A percentile compares a stretch with the other conserved stretches of the same genome.
Conservation (phyloP, 2,797 vertebrate species). For the Hydrolagus colliei region DNA sequence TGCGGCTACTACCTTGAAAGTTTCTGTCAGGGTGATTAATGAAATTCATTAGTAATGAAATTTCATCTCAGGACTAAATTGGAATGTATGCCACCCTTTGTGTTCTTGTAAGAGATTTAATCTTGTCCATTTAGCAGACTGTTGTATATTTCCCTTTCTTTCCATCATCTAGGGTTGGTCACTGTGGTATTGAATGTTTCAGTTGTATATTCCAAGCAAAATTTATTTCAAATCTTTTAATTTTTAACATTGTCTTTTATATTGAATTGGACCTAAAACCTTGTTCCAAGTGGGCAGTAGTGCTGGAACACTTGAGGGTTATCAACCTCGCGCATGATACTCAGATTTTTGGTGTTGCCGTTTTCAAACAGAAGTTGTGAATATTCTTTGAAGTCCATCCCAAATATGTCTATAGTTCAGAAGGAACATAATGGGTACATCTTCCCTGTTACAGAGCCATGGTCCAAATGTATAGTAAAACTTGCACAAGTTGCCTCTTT, state of each 20-base stretch:
- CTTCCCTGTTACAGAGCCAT: too few species aligned
- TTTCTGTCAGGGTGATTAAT: not conserved
- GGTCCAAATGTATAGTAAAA: too few species aligned
- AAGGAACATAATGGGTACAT: too few species aligned
- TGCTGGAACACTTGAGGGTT: too few species aligned
- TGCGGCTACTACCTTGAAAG: not conserved
- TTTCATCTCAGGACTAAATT: not conserved
- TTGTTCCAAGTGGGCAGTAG: not conserved
- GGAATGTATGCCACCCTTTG: not conserved
- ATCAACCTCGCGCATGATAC: too few species aligned
- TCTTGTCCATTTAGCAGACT: not conserved
- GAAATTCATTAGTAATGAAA: constrained; percentile 2
- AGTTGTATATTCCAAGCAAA: not conserved
- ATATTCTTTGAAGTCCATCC: too few species aligned
- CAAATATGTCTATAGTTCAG: too few species aligned
- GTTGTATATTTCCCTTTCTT: not conserved
- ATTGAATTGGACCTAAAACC: not conserved
- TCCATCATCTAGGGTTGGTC: not conserved
- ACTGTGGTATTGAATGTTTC: not conserved
- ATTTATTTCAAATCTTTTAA: not conserved
- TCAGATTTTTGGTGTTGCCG: too few species aligned
- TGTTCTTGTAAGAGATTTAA: not conserved
- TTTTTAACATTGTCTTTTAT: not conserved
- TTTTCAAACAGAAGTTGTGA: too few species aligned
- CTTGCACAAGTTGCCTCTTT: too few species aligned